A percentile compares a stretch with the other conserved stretches of the same genome.
Evolutionary conservation across 2,113 vertebrate species (phyloP).

Genomic region (Caranx ignobilis): DNA sequence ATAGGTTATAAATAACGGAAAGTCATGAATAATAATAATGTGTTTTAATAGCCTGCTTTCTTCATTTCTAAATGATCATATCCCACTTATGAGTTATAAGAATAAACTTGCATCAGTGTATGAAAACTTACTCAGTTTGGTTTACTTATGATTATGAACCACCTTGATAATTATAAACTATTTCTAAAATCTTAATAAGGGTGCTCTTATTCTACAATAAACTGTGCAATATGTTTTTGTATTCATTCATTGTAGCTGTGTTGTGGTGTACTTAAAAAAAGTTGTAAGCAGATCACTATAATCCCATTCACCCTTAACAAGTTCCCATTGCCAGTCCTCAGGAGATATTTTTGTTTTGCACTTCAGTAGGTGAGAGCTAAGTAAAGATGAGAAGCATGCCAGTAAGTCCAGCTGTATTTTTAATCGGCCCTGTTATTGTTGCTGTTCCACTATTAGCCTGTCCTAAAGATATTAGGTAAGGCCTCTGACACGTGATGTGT

Average conservation of each 20-base stretch:
- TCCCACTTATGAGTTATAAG: too few species aligned
- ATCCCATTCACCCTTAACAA: neutral
- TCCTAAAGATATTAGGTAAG: conserved; percentile 41
- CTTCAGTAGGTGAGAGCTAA: conserved; percentile 22
- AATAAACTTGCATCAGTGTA: too few species aligned
- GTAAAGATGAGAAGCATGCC: conserved; percentile 1
- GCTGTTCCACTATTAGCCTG: conserved; percentile 30
- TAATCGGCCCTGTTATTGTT: conserved; percentile 11
- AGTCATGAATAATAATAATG: too few species aligned
- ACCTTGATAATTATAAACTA: too few species aligned
- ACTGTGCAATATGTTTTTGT: too few species aligned
- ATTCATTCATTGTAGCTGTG: neutral
- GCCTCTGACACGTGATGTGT: neutral
- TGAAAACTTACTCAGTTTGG: too few species aligned
- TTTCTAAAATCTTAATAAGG: too few species aligned
- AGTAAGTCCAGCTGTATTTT: conserved; percentile 16
- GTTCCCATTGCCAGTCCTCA: neutral
- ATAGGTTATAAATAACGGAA: too few species aligned
- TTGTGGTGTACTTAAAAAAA: neutral
- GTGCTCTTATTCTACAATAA: too few species aligned
- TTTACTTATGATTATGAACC: too few species aligned
- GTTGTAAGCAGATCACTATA: conserved; percentile 27
- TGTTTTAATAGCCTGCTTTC: too few species aligned
- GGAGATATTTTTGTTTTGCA: conserved; percentile 22
- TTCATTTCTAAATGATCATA: too few species aligned